Base-by-base conservation (phyloP, 2,888 invertebrate species). In the Epistrophella euchroma region DNA sequence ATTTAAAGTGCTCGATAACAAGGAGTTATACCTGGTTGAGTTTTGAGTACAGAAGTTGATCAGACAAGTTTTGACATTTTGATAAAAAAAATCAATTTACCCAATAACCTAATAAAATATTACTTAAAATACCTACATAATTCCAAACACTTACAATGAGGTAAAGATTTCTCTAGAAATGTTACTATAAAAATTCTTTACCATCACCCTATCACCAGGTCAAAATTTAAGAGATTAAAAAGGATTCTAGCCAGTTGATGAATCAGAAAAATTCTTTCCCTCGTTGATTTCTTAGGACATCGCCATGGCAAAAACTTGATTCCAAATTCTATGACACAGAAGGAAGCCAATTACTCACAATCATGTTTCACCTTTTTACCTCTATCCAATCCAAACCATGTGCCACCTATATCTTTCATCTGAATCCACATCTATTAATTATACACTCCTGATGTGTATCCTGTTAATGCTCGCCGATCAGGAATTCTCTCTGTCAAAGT, bases 341-440 rank as follows among this genome's bases (percentile, higher is more conserved):
- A 50, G 15, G 45, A 70, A 64, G 47, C 35, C 84, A 85, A 85
- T 80, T 80, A 76, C 80, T 80, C 72, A 71, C 74, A 17, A 71
- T 60, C 50, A 64, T 45, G 45, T 50, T 52, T 17, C 11, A 32
- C 28, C 45, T 45, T 45, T 64, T 28, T 43, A 64, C 17, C 45
- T 45, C n/a, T 43, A 28, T 6, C 17, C 37, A 32, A 50, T 50
- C 25, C 17, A 28, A 28, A 3, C 66, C 66, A 60, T 43, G 55
- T 73, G 40, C 45, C 28, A 83, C 40, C 22, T 79, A 75, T 79
- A 79, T 85, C 84, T 75, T 43, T 32, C 66, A 47, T 32, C 60
- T 37, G 40, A 58, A 85, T 85, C 84, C 84, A 22, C 66, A 75
- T 68, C 80, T 80, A 85, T 85, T 80, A 80, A 85, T 85, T 85